Base-by-base conservation (phyloP, 2,888 invertebrate genomes). In the Malthinus seriepunctatus region DNA sequence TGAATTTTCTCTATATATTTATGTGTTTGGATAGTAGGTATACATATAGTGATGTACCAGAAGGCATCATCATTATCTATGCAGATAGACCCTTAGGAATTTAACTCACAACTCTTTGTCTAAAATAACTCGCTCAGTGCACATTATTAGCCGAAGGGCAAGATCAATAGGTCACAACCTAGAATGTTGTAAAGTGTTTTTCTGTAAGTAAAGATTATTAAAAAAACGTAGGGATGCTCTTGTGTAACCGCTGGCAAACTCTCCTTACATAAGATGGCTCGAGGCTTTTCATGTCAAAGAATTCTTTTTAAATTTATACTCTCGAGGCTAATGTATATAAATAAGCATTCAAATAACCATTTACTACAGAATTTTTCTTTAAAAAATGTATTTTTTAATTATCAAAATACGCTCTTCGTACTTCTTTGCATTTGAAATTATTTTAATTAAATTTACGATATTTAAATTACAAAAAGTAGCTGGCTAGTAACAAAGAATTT, bases 21-120 rank as follows among this genome's bases (percentile, higher is more conserved):
- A 65, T 66, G 64, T 65, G 63, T 60, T 56, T 62, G 59, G 65
- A 59, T 66, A 23, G 23, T 23, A 23, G 23, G 23, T 23, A 23
- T 5, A 23, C 23, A 2, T 23, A 23, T 23, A 23, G 66, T 63
- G 65, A 67, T 60, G 59, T 58, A 63, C 71, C 66, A 50, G n/a
- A 54, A 49, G 71, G 71, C 68, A 63, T 71, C 73, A 67, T 76
- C 72, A 75, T 76, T 76, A 75, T 76, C 76, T 76, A 76, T 76
- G 75, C 74, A 76, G 76, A 76, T 75, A 73, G 73, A 71, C 76
- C 76, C 73, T 66, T 71, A 74, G 75, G 76, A 74, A 65, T 71
- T 65, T 65, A 72, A 70, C 71, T 71, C 69, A 68, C 68, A 68
- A 70, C 69, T 73, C 73, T 73, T 73, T 73, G 72, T 73, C 71